Conservation (phyloP, 2,888 invertebrate genomes). For the Onchidella celtica region DNA sequence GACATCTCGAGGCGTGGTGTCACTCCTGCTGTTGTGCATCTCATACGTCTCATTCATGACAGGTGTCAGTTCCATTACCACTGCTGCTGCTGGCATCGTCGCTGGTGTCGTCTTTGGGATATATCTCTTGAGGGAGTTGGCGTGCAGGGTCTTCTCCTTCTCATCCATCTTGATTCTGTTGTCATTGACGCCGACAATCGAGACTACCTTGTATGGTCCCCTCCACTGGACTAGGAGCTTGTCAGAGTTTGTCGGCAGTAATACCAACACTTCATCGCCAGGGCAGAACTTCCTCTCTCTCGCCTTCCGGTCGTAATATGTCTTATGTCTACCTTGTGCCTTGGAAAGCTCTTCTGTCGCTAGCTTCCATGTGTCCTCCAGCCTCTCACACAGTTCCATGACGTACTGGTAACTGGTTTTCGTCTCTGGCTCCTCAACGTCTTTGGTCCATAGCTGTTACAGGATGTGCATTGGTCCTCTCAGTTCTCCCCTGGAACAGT, state of each 20-base stretch:
- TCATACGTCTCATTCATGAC: not conserved
- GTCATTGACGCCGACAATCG: constrained; percentile 39
- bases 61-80: not conserved
- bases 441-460: constrained; percentile 55
- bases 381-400: constrained; percentile 50
- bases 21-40: not conserved
- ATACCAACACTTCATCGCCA: constrained; percentile 56
- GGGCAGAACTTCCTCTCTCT: constrained; percentile 39
- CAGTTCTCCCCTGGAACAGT: constrained; percentile 55
- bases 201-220: constrained; percentile 52
- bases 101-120: not conserved
- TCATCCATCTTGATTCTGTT: constrained; percentile 49
- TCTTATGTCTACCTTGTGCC: constrained; percentile 36
- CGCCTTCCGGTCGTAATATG: constrained; percentile 53
- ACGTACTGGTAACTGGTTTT: constrained; percentile 57
- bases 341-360: constrained; percentile 47
- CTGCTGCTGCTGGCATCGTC: not conserved
- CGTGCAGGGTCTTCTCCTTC: constrained; percentile 13
- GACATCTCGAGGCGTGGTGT: not conserved
- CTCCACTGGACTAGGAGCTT: constrained; percentile 57
- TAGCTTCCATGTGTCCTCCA: constrained; percentile 53
- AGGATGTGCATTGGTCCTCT: too few species aligned
- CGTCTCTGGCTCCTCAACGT: constrained; percentile 28
- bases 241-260: constrained; percentile 59
- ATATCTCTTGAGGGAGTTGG: constrained; percentile 20